Conservation (phyloP, 2,797 vertebrate genomes). For the Muscicapa striata region DNA sequence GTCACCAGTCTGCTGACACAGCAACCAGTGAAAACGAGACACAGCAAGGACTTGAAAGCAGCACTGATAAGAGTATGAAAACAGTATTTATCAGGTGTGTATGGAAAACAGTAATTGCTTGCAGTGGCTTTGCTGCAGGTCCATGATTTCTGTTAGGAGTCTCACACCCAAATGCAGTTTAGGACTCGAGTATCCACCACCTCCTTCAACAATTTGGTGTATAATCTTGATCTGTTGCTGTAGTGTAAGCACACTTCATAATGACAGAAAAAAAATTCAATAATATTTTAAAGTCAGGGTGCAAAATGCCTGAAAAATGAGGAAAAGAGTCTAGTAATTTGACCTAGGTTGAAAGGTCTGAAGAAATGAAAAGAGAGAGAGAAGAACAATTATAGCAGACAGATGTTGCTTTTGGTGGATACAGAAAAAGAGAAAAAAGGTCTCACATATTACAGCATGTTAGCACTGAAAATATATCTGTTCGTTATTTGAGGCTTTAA, state of each 20-base stretch:
- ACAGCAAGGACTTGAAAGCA: neutral
- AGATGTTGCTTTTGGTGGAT: neutral
- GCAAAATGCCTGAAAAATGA: neutral
- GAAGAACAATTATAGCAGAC: neutral
- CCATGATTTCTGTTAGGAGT: neutral
- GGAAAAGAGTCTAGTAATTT: neutral
- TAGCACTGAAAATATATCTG: neutral
- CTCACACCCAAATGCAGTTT: neutral
- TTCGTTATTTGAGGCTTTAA: neutral
- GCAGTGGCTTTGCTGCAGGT: neutral
- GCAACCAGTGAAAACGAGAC: neutral
- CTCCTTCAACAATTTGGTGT: neutral
- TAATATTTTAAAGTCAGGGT: neutral
- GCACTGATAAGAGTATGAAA: neutral
- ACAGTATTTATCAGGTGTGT: neutral
- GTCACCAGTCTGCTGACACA: neutral
- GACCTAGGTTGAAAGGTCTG: neutral
- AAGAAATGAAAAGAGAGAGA: neutral
- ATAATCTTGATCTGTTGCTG: neutral
- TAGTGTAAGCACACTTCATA: neutral
- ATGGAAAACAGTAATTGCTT: neutral
- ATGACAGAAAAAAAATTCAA: neutral
- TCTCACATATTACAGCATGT: neutral
- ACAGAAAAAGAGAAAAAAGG: neutral
- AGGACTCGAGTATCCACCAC: neutral